These are phyloP conservation scores for Eulemur albifrons DNA, from an alignment of 2,797 vertebrate genomes.

Conservation along the genomic window DNA sequence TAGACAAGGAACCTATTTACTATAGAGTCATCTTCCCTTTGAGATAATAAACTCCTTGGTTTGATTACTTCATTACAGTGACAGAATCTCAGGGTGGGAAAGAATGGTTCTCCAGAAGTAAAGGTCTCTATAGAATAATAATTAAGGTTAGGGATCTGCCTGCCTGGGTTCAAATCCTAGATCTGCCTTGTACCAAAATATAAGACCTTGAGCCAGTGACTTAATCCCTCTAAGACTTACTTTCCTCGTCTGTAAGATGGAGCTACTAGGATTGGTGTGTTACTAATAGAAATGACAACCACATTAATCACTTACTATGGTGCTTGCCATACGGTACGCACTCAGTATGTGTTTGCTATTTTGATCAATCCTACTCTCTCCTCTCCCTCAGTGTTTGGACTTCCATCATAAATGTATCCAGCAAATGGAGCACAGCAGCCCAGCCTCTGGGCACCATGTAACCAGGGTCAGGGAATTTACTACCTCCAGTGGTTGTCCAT, in stretches of 20 bases:
- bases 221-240: not conserved
- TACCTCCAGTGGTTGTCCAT: not conserved
- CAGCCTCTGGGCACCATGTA: not conserved
- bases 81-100: not conserved
- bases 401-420: not conserved
- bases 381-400: not conserved
- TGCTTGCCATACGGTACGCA: not conserved
- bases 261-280: not conserved
- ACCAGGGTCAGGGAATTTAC: not conserved
- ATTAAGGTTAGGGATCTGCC: not conserved
- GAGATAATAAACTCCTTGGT: not conserved
- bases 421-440: not conserved
- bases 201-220: not conserved
- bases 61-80: not conserved
- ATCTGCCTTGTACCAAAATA: not conserved
- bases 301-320: not conserved
- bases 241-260: not conserved
- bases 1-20: not conserved
- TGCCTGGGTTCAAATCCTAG: not conserved
- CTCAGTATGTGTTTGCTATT: not conserved
- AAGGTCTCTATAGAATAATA: not conserved
- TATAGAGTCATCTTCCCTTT: not conserved
- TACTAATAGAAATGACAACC: not conserved
- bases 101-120: not conserved
- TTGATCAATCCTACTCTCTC: not conserved